Evolutionary conservation across 1,140 invertebrate genomes (phyloP).

Genomic region (Drosophila ohnishii): DNA sequence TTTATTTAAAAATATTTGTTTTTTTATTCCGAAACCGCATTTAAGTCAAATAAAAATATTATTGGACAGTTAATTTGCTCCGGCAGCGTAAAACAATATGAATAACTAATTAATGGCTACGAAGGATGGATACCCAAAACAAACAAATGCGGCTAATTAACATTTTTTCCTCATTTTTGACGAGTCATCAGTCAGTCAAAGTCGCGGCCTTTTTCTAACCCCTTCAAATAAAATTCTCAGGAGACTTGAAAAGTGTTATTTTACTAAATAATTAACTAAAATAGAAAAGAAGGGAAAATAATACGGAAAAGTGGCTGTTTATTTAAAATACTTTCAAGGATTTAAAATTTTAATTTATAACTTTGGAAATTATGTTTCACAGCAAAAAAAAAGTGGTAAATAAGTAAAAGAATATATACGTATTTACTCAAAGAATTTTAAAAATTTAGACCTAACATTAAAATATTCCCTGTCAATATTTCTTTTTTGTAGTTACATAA

Average conservation of each 20-base stretch:
- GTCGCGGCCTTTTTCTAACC: slow-evolving; percentile 9
- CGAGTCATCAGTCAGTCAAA: slow-evolving; percentile 58
- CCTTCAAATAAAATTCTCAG: neutral
- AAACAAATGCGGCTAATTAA: slow-evolving; percentile 74
- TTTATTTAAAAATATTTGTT: neutral
- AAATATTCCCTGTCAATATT: neutral
- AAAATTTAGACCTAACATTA: neutral
- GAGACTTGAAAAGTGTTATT: neutral
- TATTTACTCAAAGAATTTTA: neutral
- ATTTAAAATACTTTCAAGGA: neutral
- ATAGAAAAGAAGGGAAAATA: neutral
- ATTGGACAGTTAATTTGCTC: slow-evolving; percentile 27
- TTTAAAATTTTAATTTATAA: neutral
- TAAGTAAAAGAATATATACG: too few relatives aligned
- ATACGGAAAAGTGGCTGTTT: neutral
- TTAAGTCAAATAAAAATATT: neutral
- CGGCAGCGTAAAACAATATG: slow-evolving; percentile 38
- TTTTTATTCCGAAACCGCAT: neutral
- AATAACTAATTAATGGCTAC: slow-evolving; percentile 66
- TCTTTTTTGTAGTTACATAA: neutral
- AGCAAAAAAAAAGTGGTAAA: too few relatives aligned
- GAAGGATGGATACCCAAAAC: slow-evolving; percentile 7
- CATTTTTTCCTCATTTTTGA: slow-evolving; percentile 44
- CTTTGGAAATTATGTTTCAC: neutral
- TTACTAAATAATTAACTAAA: neutral